Percentiles rank a stretch among this genome's conserved stretches.
phyloP scores from a whole-genome alignment of 2,797 vertebrate species.

The Enteromius radiatus region DNA sequence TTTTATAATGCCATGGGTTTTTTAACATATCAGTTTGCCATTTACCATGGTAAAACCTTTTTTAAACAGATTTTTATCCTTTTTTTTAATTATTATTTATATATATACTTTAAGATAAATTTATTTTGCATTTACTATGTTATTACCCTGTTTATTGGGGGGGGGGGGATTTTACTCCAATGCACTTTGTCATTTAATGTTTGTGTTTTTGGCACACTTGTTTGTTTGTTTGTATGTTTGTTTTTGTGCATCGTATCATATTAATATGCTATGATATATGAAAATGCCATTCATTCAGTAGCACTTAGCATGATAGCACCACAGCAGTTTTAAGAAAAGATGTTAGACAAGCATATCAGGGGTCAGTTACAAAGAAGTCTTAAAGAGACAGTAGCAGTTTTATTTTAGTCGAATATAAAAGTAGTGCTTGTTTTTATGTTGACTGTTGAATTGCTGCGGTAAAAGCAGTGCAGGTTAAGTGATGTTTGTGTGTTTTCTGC shows the following conservation, averaged over 20 bases:
- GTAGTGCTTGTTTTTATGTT: not conserved
- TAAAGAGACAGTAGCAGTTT: not conserved
- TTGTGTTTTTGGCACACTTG: not conserved
- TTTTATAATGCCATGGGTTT: not conserved
- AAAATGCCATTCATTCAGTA: not conserved
- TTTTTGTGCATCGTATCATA: not conserved
- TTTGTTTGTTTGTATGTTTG: not conserved
- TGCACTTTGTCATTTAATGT: not conserved
- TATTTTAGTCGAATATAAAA: not conserved
- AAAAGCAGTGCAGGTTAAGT: not conserved
- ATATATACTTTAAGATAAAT: not conserved
- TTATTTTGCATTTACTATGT: not conserved
- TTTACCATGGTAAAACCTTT: not conserved
- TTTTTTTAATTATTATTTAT: not conserved
- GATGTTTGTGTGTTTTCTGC: constrained; percentile 3
- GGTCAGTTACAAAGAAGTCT: not conserved
- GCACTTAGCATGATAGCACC: not conserved
- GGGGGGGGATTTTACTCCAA: not conserved
- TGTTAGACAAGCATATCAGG: not conserved
- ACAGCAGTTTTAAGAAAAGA: not conserved
- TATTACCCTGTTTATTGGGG: not conserved
- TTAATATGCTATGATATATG: not conserved
- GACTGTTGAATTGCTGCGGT: not conserved
- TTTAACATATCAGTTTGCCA: not conserved
- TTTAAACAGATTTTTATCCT: not conserved